Base-by-base conservation (phyloP, 2,888 invertebrate species). In the Orgyia antiqua region DNA sequence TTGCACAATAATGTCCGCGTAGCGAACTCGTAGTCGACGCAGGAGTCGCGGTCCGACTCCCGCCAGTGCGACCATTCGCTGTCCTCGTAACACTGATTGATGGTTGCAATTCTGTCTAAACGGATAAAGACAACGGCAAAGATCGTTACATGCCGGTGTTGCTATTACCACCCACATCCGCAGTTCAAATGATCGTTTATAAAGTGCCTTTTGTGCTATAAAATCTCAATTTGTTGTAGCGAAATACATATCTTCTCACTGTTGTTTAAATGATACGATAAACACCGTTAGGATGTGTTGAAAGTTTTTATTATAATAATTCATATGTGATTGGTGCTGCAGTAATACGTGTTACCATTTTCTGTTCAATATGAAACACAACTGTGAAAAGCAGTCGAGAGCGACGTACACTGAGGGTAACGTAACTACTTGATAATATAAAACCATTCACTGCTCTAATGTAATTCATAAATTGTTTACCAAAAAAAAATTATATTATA, bases 1-100 rank as follows among this genome's bases (percentile, higher is more conserved):
- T 64, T 75, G 83, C 79, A 76, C 82, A 79, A 64, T 79, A 80
- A 82, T 83, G 71, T 63, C 44, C 50, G 56, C 54, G 51, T 64
- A 72, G 75, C 75, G 66, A 59, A 58, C 56, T 51, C 45, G 47
- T 44, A 42, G 54, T 60, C 54, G 51, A 57, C 53, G 54, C 56
- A 46, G 50, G 54, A 51, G 59, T 51, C 44, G 49, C 45, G 47
- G 52, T 46, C 41, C 39, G 39, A 30, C 33, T 40, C 40, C 29
- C 32, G 36, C 27, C 31, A 31, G 39, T 36, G 39, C 42, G 38
- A 20, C 32, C 34, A 39, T 38, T 45, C 43, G 29, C 33, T 30
- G 33, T 34, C 45, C 30, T 37, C 33, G 42, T 40, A 41, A 43
- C 42, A 30, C 33, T 36, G 36, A 46, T 49, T 40, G 31, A 42